phyloP scores from a whole-genome alignment of 2,888 invertebrate species.

The Sympetrum striolatum region DNA sequence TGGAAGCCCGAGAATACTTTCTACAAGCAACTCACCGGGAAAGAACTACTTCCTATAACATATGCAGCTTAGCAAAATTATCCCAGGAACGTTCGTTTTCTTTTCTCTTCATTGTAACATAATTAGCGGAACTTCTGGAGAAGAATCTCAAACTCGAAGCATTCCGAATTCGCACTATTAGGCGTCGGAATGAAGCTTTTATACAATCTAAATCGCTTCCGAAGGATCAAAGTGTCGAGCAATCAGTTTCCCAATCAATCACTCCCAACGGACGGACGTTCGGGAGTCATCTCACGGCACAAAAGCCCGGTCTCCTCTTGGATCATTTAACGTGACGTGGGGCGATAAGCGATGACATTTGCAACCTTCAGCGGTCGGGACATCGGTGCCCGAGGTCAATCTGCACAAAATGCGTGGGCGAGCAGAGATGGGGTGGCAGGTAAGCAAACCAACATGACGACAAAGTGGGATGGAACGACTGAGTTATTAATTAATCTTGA shows the following conservation, averaged over 20 bases:
- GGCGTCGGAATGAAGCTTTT: not conserved
- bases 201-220: not conserved
- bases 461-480: not conserved
- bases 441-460: too few species aligned
- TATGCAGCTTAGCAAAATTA: too few species aligned
- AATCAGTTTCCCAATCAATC: not conserved
- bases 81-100: not conserved
- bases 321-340: constrained; percentile 20
- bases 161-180: not conserved
- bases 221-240: not conserved
- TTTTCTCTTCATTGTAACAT: not conserved
- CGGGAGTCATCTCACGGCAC: not conserved
- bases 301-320: constrained; percentile 4
- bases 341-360: not conserved
- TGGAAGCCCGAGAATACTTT: too few species aligned
- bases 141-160: not conserved
- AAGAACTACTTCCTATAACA: too few species aligned
- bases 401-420: not conserved
- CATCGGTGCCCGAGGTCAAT: not conserved
- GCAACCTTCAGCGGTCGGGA: not conserved
- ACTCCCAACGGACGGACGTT: not conserved
- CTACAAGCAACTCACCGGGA: too few species aligned
- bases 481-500: not conserved
- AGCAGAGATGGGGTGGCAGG: not conserved
- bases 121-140: too few species aligned